A percentile compares a stretch with the other conserved stretches of the same genome.
These are phyloP conservation scores for Labeo catla DNA, from an alignment of 2,113 vertebrate species.

Conservation along the genomic window DNA sequence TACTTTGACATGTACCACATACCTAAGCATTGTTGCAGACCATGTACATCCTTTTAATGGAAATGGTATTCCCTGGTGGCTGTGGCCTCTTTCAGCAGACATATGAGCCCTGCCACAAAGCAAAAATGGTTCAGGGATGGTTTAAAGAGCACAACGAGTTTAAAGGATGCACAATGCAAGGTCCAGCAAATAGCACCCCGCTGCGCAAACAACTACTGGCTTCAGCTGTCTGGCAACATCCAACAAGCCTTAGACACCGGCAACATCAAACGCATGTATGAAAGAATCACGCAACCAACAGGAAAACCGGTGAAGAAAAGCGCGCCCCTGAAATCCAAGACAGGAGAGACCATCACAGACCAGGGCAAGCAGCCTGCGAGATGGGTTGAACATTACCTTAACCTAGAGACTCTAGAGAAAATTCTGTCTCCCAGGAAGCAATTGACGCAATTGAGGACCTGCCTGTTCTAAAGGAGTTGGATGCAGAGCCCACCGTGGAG, in stretches of 20 bases:
- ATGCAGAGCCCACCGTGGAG: not conserved
- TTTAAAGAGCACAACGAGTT: too few relatives aligned
- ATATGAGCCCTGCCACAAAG: too few relatives aligned
- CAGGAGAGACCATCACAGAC: not conserved
- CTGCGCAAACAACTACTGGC: not conserved
- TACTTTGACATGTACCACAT: too few relatives aligned
- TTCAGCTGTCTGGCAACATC: not conserved
- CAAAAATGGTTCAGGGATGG: too few relatives aligned
- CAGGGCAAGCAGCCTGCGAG: not conserved
- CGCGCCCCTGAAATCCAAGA: not conserved
- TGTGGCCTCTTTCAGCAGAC: too few relatives aligned
- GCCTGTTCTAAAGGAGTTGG: too few relatives aligned
- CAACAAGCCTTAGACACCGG: not conserved
- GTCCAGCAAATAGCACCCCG: not conserved
- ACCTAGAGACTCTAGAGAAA: not conserved
- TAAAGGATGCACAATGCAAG: not conserved
- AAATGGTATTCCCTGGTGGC: too few relatives aligned
- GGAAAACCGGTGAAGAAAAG: not conserved
- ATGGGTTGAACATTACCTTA: not conserved
- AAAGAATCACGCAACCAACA: not conserved
- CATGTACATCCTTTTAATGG: too few relatives aligned
- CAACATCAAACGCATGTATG: not conserved
- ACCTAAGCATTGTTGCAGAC: too few relatives aligned
- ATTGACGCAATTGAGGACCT: too few relatives aligned
- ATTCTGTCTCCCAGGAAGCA: too few relatives aligned